Base-by-base conservation (phyloP, 30 jellyfish, hydroid and myxozoan species). In the Aurelia aurita region DNA sequence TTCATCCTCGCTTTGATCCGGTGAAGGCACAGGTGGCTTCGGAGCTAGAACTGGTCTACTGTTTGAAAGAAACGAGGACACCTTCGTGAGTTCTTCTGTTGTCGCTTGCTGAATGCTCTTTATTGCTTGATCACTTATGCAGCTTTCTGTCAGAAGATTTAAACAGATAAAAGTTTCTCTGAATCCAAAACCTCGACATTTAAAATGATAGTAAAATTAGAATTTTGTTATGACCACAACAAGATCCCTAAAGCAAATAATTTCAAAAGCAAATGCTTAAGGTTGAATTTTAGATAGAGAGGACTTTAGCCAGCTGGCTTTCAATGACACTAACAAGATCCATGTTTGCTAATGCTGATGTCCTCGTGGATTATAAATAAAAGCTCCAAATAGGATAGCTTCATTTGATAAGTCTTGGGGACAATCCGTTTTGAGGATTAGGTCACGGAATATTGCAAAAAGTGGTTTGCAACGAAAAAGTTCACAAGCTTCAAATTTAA, bases 11-110 rank as follows among this genome's bases (percentile, higher is more conserved):
- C 57, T 23, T 14, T 31, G 81, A 10, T 70, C 93, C 19, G 93
- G 93, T 16, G 93, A 83, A 13, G 93, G 93, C 46, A 79, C 47
- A 8, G 93, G 93, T 9, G 93, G 74, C 14, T 5, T 70, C 13
- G 87, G 93, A 22, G 31, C 46, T 10, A 11, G n/a, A 4, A 11
- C 13, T 21, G 87, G 58, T 20, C 26, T 51, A n/a, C n/a, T 54
- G 28, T 60, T 44, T 14, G 85, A 69, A 18, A 22, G 21, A 53
- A 58, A 23, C 44, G 80, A 69, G 15, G 91, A 80, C 11, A 82
- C 13, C 59, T 68, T 69, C 4, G 92, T 20, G 20, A 83, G 54
- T 46, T 71, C 87, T 26, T 29, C 77, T 27, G 64, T 4, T 29
- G 93, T 83, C 9, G 93, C 93, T 43, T 83, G 66, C 35, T 74